These are phyloP conservation scores for Neotoxoptera formosana DNA, from an alignment of 1,140 invertebrate genomes.

Conservation along the genomic window DNA sequence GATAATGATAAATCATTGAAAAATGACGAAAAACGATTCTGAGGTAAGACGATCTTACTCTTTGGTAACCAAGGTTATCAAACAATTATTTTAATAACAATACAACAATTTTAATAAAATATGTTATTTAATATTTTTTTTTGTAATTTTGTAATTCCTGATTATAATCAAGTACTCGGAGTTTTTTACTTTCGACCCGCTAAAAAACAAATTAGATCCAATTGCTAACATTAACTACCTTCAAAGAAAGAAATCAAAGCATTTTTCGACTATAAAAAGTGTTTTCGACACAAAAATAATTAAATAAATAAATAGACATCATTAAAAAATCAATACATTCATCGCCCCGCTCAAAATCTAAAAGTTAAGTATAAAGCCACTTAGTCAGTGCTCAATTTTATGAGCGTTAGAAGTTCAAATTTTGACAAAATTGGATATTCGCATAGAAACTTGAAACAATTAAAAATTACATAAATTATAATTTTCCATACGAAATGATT, in stretches of 20 bases:
- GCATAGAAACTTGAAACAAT: not conserved
- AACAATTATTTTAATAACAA: no score
- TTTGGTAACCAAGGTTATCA: no score
- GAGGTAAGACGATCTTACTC: no score
- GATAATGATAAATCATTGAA: not conserved
- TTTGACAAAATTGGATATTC: not conserved
- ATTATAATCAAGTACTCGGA: no score
- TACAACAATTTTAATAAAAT: no score
- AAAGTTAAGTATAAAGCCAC: not conserved
- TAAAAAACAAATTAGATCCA: not conserved
- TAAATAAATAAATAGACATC: not conserved
- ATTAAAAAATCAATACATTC: not conserved
- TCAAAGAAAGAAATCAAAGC: not conserved
- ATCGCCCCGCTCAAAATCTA: not conserved
- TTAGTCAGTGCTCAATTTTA: no score
- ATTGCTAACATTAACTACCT: not conserved
- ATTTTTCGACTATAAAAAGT: not conserved
- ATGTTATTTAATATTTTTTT: no score
- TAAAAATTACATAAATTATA: not conserved
- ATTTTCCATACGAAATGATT: no score
- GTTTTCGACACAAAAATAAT: not conserved
- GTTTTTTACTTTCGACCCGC: no score
- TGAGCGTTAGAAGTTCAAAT: not conserved
- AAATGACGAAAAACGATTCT: no score
- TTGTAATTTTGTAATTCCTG: no score